phyloP scores from a whole-genome alignment of 2,797 vertebrate species.

The Scleropages formosus region DNA sequence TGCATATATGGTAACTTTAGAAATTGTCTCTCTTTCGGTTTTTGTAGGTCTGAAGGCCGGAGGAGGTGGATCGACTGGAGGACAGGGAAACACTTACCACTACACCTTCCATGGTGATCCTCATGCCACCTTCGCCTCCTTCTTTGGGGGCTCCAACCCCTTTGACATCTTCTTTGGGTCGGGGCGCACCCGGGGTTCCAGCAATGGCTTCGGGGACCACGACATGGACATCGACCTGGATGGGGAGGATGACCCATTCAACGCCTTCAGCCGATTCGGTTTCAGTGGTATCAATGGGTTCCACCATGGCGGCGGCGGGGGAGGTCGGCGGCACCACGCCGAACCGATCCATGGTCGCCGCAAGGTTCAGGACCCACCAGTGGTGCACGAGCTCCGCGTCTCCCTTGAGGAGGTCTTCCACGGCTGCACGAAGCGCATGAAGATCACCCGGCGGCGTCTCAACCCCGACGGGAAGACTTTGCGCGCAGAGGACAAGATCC shows the following conservation, averaged over 20 bases:
- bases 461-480: constrained; percentile 88
- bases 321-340: constrained; percentile 69
- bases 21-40: constrained; percentile 19
- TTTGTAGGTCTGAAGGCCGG: constrained; percentile 90
- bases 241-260: constrained; percentile 80
- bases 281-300: constrained; percentile 78
- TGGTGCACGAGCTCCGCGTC: constrained; percentile 93
- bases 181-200: constrained; percentile 24
- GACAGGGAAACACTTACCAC: constrained; percentile 85
- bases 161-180: constrained; percentile 91
- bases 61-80: constrained; percentile 79
- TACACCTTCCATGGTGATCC: constrained; percentile 98
- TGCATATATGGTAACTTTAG: not conserved
- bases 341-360: constrained; percentile 76
- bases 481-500: constrained; percentile 95
- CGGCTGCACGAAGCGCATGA: constrained; percentile 95
- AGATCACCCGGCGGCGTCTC: constrained; percentile 90
- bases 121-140: constrained; percentile 94
- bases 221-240: constrained; percentile 82
- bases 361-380: constrained; percentile 87
- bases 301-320: constrained; percentile 54
- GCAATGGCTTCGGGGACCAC: constrained; percentile 73
- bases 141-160: constrained; percentile 96
- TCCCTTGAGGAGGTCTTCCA: constrained; percentile 97
- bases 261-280: constrained; percentile 84